Conservation (phyloP, 1,140 invertebrate species). For the Gonioctena quinquepunctata region DNA sequence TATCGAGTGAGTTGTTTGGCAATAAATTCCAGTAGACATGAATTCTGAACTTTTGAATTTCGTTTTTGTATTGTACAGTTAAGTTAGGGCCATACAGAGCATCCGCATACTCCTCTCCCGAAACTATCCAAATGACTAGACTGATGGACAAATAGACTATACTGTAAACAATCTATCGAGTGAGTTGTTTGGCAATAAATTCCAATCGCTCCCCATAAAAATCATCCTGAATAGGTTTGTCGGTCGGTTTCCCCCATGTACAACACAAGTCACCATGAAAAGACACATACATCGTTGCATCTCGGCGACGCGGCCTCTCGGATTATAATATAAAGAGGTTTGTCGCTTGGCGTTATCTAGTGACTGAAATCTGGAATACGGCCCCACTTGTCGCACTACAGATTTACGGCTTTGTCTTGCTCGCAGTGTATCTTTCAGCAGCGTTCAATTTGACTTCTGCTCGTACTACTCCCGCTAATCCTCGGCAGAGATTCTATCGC, state of each 20-base stretch:
- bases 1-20: too few relatives aligned
- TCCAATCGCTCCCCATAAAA: neutral
- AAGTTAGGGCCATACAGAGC: too few relatives aligned
- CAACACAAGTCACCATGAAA: neutral
- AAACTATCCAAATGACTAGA: too few relatives aligned
- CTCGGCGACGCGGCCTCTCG: neutral
- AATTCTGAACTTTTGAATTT: too few relatives aligned
- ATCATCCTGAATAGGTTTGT: neutral
- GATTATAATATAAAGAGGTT: constrained; percentile 20
- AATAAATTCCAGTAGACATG: too few relatives aligned
- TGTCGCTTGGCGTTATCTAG: constrained; percentile 16
- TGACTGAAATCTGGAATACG: constrained; percentile 18
- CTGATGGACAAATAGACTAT: too few relatives aligned
- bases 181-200: neutral
- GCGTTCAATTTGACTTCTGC: neutral
- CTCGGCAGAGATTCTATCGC: neutral
- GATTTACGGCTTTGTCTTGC: constrained; percentile 7
- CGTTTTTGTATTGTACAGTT: too few relatives aligned
- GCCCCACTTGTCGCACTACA: constrained; percentile 10
- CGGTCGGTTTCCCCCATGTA: constrained; percentile 1
- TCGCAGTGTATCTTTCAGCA: neutral
- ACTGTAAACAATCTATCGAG: too few relatives aligned
- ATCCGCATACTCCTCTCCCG: too few relatives aligned
- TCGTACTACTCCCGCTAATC: neutral
- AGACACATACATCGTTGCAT: neutral